Conservation (phyloP, 2,888 invertebrate genomes). For the Microplitis deprimator region DNA sequence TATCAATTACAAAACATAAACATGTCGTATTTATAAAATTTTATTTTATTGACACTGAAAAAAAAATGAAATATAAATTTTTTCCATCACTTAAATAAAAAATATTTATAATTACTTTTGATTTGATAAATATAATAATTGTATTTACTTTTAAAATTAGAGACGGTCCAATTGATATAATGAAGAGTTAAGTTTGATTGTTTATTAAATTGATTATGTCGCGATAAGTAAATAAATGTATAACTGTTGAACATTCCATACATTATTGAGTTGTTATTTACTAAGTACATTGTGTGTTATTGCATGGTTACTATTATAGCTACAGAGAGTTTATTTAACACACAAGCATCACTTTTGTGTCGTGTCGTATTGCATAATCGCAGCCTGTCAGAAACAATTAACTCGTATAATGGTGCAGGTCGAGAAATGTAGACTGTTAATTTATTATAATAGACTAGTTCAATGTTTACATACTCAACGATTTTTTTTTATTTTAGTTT, state of each 20-base stretch:
- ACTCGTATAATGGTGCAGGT: constrained; percentile 19
- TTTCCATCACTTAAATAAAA: too few relatives aligned
- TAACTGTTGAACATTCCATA: neutral
- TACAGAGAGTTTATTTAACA: constrained; percentile 15
- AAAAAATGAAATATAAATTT: too few relatives aligned
- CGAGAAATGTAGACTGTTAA: constrained; percentile 12
- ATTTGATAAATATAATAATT: too few relatives aligned
- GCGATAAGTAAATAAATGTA: neutral
- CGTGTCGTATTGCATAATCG: constrained; percentile 25
- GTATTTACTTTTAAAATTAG: too few relatives aligned
- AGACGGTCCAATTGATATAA: neutral
- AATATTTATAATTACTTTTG: too few relatives aligned
- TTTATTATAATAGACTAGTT: constrained; percentile 1
- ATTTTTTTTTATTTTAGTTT: neutral
- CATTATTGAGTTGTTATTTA: neutral
- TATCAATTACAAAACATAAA: too few relatives aligned
- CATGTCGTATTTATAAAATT: too few relatives aligned
- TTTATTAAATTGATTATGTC: neutral
- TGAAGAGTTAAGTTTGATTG: neutral
- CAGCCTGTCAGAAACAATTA: constrained; percentile 30
- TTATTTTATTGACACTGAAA: too few relatives aligned
- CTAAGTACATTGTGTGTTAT: neutral
- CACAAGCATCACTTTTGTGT: constrained; percentile 20
- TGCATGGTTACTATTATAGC: constrained; percentile 3
- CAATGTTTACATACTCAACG: neutral